phyloP scores from a whole-genome alignment of 2,113 vertebrate genomes.

The Gobius niger region DNA sequence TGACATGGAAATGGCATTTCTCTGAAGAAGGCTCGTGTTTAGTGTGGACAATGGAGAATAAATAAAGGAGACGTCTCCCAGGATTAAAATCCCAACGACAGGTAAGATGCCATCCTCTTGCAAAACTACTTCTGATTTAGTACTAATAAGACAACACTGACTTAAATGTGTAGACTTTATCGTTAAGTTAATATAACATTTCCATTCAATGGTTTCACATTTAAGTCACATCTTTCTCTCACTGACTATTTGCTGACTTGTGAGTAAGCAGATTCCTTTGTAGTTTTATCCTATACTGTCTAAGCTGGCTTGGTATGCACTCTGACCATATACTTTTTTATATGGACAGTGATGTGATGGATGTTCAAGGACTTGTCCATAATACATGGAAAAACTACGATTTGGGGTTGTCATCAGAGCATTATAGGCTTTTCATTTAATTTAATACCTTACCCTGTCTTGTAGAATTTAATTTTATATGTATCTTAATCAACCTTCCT shows the following conservation, averaged over 20 bases:
- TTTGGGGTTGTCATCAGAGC: background rate
- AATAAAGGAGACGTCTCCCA: conserved; percentile 68
- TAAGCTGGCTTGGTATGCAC: conserved; percentile 13
- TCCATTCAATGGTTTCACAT: no score
- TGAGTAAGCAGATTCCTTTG: background rate
- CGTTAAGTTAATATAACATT: no score
- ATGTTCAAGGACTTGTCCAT: conserved; percentile 5
- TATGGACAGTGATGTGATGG: background rate
- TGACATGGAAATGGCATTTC: conserved; percentile 64
- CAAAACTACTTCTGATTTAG: background rate
- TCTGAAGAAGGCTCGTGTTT: conserved; percentile 48
- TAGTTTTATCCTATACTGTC: conserved; percentile 15
- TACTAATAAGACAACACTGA: no score
- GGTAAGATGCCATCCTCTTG: conserved; percentile 49
- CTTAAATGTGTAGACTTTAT: no score
- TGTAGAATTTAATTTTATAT: no score
- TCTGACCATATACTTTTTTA: conserved; percentile 12
- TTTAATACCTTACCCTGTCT: no score
- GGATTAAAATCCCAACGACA: conserved; percentile 74
- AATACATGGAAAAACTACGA: conserved; percentile 10
- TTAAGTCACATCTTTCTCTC: no score
- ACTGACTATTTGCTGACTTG: conserved; percentile 20
- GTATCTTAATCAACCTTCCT: background rate
- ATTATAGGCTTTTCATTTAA: no score
- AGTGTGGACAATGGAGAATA: conserved; percentile 72